Percentiles rank a stretch among this genome's conserved stretches.
Evolutionary conservation across 2,888 invertebrate genomes (phyloP).

Genomic region (Pachycephus smyrnensis): DNA sequence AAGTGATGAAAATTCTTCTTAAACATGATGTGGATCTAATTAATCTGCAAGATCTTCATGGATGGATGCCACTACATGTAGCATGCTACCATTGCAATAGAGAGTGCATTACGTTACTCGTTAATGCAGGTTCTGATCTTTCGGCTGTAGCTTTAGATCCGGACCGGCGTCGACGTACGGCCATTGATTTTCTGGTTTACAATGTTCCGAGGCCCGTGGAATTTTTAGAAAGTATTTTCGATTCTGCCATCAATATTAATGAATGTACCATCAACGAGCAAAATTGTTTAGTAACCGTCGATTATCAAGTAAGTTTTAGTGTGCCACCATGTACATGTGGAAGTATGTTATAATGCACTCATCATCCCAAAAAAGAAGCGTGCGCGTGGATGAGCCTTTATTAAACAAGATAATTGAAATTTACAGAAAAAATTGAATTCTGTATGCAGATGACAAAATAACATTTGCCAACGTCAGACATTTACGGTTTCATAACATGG

Average conservation of each 20-base stretch:
- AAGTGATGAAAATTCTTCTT: slow-evolving; percentile 65
- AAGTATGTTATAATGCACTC: neutral
- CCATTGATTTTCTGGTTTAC: slow-evolving; percentile 70
- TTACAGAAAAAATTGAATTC: no score
- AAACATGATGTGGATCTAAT: slow-evolving; percentile 64
- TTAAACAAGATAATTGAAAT: no score
- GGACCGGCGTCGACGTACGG: slow-evolving; percentile 52
- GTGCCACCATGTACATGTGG: neutral
- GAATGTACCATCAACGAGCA: slow-evolving; percentile 65
- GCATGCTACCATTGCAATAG: slow-evolving; percentile 72
- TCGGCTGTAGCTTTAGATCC: slow-evolving; percentile 62
- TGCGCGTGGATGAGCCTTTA: no score
- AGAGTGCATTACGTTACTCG: slow-evolving; percentile 69
- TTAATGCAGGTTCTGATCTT: slow-evolving; percentile 68
- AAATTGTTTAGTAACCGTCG: slow-evolving; percentile 68
- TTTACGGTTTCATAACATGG: no score
- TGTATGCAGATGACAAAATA: no score
- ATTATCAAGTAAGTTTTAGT: slow-evolving; percentile 59
- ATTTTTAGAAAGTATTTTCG: slow-evolving; percentile 70
- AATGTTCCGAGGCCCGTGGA: slow-evolving; percentile 70
- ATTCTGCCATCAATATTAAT: slow-evolving; percentile 69
- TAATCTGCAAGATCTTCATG: slow-evolving; percentile 32
- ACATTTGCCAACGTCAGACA: no score
- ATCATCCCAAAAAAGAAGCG: no score
- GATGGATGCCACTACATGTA: slow-evolving; percentile 67